Evolutionary conservation across 2,113 vertebrate species (phyloP), one percentile per base, ranked within the genome.

Genomic region (Tamias sibiricus): DNA sequence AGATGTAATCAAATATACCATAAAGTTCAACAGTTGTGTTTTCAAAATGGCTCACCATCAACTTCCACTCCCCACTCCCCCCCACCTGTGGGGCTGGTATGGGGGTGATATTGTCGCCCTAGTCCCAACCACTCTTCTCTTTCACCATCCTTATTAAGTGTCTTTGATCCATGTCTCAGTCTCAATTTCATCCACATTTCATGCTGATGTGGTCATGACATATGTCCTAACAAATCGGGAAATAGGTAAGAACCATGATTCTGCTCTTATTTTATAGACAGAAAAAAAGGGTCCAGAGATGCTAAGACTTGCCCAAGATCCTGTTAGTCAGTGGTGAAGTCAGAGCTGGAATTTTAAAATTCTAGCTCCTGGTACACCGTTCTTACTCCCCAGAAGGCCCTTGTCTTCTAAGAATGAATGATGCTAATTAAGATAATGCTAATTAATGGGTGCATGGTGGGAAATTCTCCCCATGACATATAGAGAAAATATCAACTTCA

Each of bases 271-370:
- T 94, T 97, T 95, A 94, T 94, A 93, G 75, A 59, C 35, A 80
- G 66, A 71, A 37, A 42, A 85, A 69, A 80, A 40, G 16, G 37
- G 71, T 24, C 44, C 35, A 71, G 85, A 79, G 64, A 80, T 89
- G 97, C 91, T 91, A 28, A 35, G 66, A 94, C 95, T 94, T 96
- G 97, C 89, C 91, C 35, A 49, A 79, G 81, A 88, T 68, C 77
- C 64, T 86, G 52, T 97, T 57, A 97, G 94, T 92, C 83, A 84
- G 40, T 10, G 30, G 37, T 42, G 37, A 91, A 81, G 75, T 87
- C 68, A 66, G 57, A 83, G 44, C 37, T 71, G 47, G 52, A 47
- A 91, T 95, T 87, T 52, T 6, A 14, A 68, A 87, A 49, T 71
- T 49, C 83, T 49, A 37, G 19, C 77, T 54, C 52, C 75, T 0